Evolutionary conservation across 2,888 invertebrate species (phyloP), one percentile per base, ranked within the genome.

Genomic region (Tetramorium bicarinatum): DNA sequence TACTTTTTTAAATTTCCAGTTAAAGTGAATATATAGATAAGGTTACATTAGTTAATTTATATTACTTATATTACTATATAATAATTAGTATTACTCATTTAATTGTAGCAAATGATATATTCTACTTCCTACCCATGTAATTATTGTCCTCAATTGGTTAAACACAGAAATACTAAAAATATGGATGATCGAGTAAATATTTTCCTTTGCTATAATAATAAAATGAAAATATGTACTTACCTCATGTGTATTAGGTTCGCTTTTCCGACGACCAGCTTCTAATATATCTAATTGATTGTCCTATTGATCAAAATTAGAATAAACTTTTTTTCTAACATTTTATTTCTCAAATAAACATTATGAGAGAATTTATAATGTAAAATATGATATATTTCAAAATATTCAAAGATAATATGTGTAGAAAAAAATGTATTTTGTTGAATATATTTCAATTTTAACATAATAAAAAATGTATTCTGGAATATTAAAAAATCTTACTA

Each of bases 211-310:
- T 9, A 75, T 64, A 6, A 29, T 25, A 11, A 21, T 21, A 54
- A 66, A 21, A 49, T 21, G 11, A 67, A 41, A 41, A 13, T 47
- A 9, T 29, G 44, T 34, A 34, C 84, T 85, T 64, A 88, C 91
- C 85, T 88, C 82, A 56, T 80, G 67, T 18, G 82, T 79, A 1
- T 25, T 8, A 18, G 29, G 56, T 67, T 82, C 74, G 4, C 25
- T 62, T 69, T 38, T 59, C 15, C 81, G 81, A 3, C 18, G 29
- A 18, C 82, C 83, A 49, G 59, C 82, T 56, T 90, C 85, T 18
- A 86, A n/a, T 49, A 47, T 76, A 11, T 88, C 69, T 52, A 87
- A 52, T 71, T 86, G 85, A 18, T 61, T 74, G 6, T 72, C 86
- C 91, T 91, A 47, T 44, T 61, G 34, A 72, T 54, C 6, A 25